phyloP scores from a whole-genome alignment of 2,888 invertebrate species.

The Aradus depressus region DNA sequence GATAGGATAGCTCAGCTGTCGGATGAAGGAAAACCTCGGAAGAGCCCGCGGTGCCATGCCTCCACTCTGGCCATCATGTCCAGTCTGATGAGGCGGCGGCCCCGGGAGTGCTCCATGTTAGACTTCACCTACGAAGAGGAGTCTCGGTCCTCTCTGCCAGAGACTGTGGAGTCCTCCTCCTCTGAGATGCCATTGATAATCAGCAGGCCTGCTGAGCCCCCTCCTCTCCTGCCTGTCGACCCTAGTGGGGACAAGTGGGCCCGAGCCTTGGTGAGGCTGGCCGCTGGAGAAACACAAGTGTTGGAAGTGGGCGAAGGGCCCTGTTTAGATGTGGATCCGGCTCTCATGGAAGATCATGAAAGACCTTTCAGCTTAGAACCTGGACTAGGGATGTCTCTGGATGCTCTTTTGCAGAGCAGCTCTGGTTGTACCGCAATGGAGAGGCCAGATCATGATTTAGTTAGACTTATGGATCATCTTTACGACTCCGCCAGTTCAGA shows the following conservation, averaged over 20 bases:
- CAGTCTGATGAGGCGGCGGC: constrained; percentile 27
- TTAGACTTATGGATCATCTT: not conserved
- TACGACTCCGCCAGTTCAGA: constrained; percentile 32
- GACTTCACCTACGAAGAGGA: constrained; percentile 24
- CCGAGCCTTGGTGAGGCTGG: constrained; percentile 13
- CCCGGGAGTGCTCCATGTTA: constrained; percentile 21
- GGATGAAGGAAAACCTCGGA: constrained; percentile 48
- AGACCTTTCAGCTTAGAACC: constrained; percentile 7
- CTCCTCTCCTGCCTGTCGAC: not conserved
- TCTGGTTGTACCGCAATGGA: not conserved
- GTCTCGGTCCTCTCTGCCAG: constrained; percentile 21
- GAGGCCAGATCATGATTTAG: not conserved
- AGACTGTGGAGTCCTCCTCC: constrained; percentile 23
- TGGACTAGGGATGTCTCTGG: constrained; percentile 9
- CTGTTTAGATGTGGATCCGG: constrained; percentile 28
- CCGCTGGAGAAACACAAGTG: constrained; percentile 12
- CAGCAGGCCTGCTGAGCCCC: not conserved
- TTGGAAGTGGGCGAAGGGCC: constrained; percentile 19
- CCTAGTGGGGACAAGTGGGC: constrained; percentile 18
- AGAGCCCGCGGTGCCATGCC: constrained; percentile 79
- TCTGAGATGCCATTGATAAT: constrained; percentile 1
- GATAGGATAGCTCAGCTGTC: constrained; percentile 47
- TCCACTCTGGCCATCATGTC: constrained; percentile 70
- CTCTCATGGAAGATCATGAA: constrained; percentile 21
- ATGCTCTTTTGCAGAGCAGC: not conserved